phyloP scores from a whole-genome alignment of 2,113 vertebrate species.

The Chiloscyllium plagiosum region DNA sequence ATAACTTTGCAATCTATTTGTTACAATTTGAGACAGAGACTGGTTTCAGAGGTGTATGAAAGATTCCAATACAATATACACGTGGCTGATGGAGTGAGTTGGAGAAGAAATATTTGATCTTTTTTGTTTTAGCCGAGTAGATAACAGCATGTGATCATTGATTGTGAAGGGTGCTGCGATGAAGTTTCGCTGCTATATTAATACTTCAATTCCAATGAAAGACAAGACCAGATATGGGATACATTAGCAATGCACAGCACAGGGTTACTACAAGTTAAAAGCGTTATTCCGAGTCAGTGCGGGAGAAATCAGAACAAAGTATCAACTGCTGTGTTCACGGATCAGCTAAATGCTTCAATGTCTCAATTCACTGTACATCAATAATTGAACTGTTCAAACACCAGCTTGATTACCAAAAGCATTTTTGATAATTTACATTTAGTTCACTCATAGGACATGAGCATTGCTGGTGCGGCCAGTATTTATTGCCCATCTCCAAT shows the following conservation, averaged over 20 bases:
- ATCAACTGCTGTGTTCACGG: background rate
- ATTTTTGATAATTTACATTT: no score
- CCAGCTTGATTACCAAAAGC: background rate
- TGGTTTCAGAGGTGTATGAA: background rate
- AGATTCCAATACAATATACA: background rate
- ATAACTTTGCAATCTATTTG: conserved; percentile 14
- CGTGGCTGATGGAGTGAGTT: background rate
- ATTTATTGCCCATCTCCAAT: no score
- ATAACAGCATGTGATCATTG: background rate
- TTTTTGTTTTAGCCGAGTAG: background rate
- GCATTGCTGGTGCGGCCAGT: no score
- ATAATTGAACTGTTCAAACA: background rate
- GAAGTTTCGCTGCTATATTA: background rate
- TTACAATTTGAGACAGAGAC: background rate
- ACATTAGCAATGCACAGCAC: background rate
- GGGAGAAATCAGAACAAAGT: background rate
- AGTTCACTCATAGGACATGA: no score
- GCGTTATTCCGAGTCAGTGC: background rate
- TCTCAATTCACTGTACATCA: background rate
- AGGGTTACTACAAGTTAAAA: background rate
- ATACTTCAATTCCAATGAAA: background rate
- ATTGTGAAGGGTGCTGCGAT: conserved; percentile 3
- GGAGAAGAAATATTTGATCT: background rate
- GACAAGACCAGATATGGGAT: background rate
- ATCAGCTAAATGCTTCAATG: background rate